Evolutionary conservation across 2,888 invertebrate genomes (phyloP), one percentile per base, ranked within the genome.

Genomic region (Malthinus flaveolus): DNA sequence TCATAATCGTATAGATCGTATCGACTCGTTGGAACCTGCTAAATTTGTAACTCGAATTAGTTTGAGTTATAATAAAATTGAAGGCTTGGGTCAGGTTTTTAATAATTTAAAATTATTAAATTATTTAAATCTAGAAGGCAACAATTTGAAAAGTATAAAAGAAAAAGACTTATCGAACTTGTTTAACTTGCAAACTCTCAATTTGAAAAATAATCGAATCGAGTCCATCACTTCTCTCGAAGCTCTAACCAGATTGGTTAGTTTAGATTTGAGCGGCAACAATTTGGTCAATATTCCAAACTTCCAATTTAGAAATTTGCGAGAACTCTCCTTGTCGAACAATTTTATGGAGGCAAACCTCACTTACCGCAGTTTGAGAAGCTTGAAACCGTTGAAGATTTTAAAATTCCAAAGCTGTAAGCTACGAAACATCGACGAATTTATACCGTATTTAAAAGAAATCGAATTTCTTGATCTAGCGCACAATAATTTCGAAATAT

Each of bases 391-490:
- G 0, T 39, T 59, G 12, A 12, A 11, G 4, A 44, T 55, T 15
- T 34, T 39, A 12, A 11, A 32, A 6, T 55, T 54, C 15, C 47
- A 12, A 6, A 59, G 50, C 13, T 13, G 35, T 5, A 32, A 32
- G 0, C 3, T 59, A 7, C n/a, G 32, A 7, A 39, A 39, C 23
- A 23, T 23, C 23, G 37, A 42, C 37, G 10, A 33, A 60, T 54
- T 53, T 60, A 72, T 13, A 61, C 55, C 3, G 5, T 3, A 68
- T 52, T 59, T 69, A 15, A 62, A 59, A 1, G 57, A 53, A 32
- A 61, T 74, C 9, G 61, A 71, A 56, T 49, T 59, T 36, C 56
- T 76, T 15, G 70, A 74, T 64, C 65, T 76, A 50, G 66, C 68
- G 0, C 32, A 64, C 13, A 75, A 74, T 60, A 15, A 42, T 15